phyloP scores from a whole-genome alignment of 2,888 invertebrate genomes.

The Colostygia pectinataria region DNA sequence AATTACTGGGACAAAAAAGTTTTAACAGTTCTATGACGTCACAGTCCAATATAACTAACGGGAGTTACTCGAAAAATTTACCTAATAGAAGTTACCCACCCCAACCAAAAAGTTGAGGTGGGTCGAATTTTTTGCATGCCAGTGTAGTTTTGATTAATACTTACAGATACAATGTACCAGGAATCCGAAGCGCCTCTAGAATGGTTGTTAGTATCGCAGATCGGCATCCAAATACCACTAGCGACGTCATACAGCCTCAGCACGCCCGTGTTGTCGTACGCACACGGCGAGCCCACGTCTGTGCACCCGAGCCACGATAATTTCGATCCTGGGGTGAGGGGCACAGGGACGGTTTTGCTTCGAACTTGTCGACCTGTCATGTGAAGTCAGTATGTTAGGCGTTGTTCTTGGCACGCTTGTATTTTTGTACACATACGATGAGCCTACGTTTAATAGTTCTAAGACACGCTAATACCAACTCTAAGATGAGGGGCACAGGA shows the following conservation, averaged over 20 bases:
- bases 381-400: background rate
- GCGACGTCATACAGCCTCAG: constrained; percentile 87
- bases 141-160: constrained; percentile 42
- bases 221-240: constrained; percentile 90
- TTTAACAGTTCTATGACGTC: too few species aligned
- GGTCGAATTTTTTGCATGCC: too few species aligned
- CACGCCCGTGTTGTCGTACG: constrained; percentile 89
- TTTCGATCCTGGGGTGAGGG: constrained; percentile 86
- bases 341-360: constrained; percentile 80
- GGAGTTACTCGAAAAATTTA: too few species aligned
- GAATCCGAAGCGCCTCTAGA: constrained; percentile 69
- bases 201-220: constrained; percentile 88
- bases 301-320: constrained; percentile 91
- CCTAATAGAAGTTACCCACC: too few species aligned
- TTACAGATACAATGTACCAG: constrained; percentile 82
- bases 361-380: constrained; percentile 67
- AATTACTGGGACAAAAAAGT: too few species aligned
- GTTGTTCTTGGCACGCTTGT: too few species aligned
- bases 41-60: too few species aligned
- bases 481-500: too few species aligned
- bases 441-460: too few species aligned
- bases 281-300: constrained; percentile 90
- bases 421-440: too few species aligned
- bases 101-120: too few species aligned
- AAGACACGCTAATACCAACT: too few species aligned